phyloP scores from a whole-genome alignment of 2,113 vertebrate species.

The Xyrauchen texanus region DNA sequence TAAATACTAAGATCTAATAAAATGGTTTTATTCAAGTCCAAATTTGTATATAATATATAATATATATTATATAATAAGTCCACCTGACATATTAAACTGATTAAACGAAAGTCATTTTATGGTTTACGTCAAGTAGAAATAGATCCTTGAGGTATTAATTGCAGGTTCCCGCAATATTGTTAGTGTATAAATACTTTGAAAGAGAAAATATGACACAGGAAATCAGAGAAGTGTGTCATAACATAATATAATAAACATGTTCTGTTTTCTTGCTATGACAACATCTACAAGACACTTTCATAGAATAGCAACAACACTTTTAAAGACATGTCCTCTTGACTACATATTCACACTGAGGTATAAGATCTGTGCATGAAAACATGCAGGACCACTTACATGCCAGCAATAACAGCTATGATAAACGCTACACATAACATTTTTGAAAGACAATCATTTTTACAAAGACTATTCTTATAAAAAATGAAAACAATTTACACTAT shows the following conservation, averaged over 20 bases:
- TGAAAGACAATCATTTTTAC: slow-evolving; percentile 15
- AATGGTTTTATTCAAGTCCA: too few species aligned
- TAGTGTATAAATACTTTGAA: not conserved
- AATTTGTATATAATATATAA: too few species aligned
- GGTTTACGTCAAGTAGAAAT: too few species aligned
- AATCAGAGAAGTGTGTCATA: not conserved
- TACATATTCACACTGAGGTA: slow-evolving; percentile 2
- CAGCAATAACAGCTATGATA: not conserved
- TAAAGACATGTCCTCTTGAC: not conserved
- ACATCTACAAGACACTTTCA: slow-evolving; percentile 27
- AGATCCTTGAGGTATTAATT: too few species aligned
- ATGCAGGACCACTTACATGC: slow-evolving; percentile 4
- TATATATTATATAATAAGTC: too few species aligned
- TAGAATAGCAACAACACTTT: slow-evolving; percentile 4
- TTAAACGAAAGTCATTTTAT: too few species aligned
- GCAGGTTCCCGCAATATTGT: not conserved
- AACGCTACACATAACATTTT: slow-evolving; percentile 21
- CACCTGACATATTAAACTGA: too few species aligned
- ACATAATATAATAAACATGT: not conserved
- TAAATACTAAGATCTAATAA: too few species aligned
- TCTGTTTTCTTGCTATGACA: slow-evolving; percentile 3
- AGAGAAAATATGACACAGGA: too few species aligned
- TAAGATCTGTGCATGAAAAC: slow-evolving; percentile 30
- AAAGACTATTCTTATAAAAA: slow-evolving; percentile 17
- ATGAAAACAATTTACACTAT: not conserved